Conservation (phyloP, 1,140 invertebrate genomes). For the Aphaenogaster ashmeadi region DNA sequence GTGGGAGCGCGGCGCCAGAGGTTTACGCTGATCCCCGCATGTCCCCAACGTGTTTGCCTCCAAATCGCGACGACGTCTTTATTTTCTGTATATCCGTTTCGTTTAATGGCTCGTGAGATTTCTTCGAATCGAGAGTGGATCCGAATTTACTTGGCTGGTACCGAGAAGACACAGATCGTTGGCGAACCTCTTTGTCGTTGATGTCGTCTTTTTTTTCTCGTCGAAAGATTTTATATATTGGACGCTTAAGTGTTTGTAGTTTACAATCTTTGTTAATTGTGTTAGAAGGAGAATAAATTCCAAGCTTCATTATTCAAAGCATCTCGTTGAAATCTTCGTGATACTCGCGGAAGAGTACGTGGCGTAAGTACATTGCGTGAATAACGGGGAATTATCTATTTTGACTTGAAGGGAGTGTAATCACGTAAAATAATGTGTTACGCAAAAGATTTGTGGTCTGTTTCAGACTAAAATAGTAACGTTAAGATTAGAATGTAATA, state of each 20-base stretch:
- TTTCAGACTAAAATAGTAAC: neutral
- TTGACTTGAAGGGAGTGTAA: neutral
- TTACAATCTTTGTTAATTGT: slow-evolving; percentile 4
- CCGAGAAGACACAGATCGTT: neutral
- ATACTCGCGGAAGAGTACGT: neutral
- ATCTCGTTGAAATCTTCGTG: neutral
- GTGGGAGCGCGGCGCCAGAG: slow-evolving; percentile 14
- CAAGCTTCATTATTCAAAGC: neutral
- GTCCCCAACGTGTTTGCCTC: neutral
- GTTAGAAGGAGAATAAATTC: neutral
- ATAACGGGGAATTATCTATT: neutral
- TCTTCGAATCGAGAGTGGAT: slow-evolving; percentile 9
- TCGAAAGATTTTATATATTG: slow-evolving; percentile 17
- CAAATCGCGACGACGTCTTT: slow-evolving; percentile 40
- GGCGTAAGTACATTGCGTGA: neutral
- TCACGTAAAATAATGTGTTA: neutral
- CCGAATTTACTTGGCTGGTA: slow-evolving; percentile 15
- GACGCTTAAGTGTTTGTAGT: neutral
- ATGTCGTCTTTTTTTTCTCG: neutral
- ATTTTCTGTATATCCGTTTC: slow-evolving; percentile 40
- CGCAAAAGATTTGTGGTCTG: neutral
- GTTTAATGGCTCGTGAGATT: slow-evolving; percentile 16
- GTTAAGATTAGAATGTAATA: neutral
- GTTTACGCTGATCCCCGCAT: neutral
- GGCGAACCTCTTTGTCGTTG: neutral